phyloP scores from a whole-genome alignment of 23 tunicate genomes.

The Trididemnum nubilum region DNA sequence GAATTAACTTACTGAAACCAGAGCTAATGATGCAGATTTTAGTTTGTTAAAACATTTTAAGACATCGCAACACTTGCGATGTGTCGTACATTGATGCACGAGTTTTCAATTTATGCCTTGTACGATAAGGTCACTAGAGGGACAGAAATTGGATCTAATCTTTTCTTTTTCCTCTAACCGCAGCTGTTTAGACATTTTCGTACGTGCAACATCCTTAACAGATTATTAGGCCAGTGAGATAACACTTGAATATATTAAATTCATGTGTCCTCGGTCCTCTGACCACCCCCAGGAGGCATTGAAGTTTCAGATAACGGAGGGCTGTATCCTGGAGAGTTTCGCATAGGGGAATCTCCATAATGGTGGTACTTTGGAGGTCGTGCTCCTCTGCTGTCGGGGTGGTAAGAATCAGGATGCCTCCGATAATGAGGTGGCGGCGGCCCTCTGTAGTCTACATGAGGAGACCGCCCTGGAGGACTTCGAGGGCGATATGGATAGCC shows the following conservation, averaged over 20 bases:
- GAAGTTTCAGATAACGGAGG: conserved; percentile 41
- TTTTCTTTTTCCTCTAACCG: too few relatives aligned
- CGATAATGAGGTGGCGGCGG: conserved; percentile 31
- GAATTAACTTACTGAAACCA: too few relatives aligned
- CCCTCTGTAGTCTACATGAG: conserved; percentile 43
- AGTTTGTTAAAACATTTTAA: too few relatives aligned
- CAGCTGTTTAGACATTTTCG: too few relatives aligned
- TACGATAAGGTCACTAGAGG: too few relatives aligned
- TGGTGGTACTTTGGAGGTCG: conserved; percentile 24
- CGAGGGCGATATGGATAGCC: conserved; percentile 37
- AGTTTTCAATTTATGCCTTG: too few relatives aligned
- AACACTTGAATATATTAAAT: not conserved
- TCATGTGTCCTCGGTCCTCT: conserved; percentile 4
- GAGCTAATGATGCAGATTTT: too few relatives aligned
- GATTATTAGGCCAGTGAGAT: too few relatives aligned
- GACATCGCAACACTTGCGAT: too few relatives aligned
- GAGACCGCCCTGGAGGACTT: conserved; percentile 53
- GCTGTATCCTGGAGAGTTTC: conserved; percentile 46
- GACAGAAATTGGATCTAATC: too few relatives aligned
- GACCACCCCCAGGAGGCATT: not conserved
- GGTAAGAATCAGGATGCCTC: conserved; percentile 6
- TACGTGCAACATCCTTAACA: too few relatives aligned
- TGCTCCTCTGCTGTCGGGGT: conserved; percentile 27
- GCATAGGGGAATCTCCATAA: conserved; percentile 43
- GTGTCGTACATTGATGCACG: too few relatives aligned